Percentiles rank a stretch among this genome's conserved stretches.
Evolutionary conservation across 2,888 invertebrate genomes (phyloP).

Genomic region (Heliconius sara): DNA sequence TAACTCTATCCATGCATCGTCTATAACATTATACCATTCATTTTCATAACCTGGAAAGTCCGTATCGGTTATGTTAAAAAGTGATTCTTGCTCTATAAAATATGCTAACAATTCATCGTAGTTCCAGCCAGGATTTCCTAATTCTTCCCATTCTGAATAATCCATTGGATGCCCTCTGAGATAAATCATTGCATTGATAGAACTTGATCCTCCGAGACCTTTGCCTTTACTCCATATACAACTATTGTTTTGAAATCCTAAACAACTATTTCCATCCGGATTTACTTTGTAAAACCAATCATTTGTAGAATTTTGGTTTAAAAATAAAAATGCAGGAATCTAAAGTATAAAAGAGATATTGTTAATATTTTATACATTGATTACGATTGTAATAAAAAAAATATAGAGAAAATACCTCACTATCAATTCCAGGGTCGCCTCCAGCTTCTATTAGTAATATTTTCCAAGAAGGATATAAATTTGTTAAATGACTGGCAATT

Average conservation of each 20-base stretch:
- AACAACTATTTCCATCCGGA: conserved; percentile 64
- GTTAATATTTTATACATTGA: background rate
- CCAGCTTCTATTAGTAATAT: conserved; percentile 79
- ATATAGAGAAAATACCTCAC: conserved; percentile 61
- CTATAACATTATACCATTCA: conserved; percentile 57
- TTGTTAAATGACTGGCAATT: conserved; percentile 74
- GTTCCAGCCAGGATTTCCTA: conserved; percentile 82
- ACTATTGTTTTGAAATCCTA: conserved; percentile 63
- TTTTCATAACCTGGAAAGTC: conserved; percentile 48
- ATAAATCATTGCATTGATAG: conserved; percentile 86
- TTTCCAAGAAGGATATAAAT: conserved; percentile 55
- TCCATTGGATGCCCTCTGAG: conserved; percentile 82
- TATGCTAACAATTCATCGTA: conserved; percentile 76
- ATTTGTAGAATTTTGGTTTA: conserved; percentile 61
- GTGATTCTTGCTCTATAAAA: conserved; percentile 73
- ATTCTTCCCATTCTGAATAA: conserved; percentile 81
- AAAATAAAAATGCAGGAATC: conserved; percentile 65
- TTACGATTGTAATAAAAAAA: background rate
- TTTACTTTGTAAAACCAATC: conserved; percentile 84
- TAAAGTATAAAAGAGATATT: conserved; percentile 51
- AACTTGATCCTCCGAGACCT: conserved; percentile 85
- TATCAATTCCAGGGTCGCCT: conserved; percentile 71
- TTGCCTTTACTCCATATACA: conserved; percentile 87
- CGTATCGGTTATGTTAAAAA: conserved; percentile 50
- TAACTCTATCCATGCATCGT: conserved; percentile 69